phyloP scores from a whole-genome alignment of 2,888 invertebrate species.

The Antheraea assamensis region DNA sequence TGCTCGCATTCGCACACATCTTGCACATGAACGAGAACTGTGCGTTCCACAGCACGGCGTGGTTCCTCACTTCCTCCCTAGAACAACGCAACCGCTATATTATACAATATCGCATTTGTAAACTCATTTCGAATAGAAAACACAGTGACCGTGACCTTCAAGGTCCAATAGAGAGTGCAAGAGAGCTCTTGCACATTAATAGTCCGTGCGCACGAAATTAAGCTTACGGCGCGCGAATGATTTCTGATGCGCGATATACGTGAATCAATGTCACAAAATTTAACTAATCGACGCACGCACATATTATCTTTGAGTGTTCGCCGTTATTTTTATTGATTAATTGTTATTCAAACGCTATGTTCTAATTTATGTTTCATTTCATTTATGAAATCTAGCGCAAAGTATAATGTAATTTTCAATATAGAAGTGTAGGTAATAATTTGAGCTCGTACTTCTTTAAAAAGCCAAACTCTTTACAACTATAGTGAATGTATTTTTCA shows the following conservation, averaged over 20 bases:
- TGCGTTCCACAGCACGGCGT: conserved; percentile 96
- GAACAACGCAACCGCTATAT: conserved; percentile 6
- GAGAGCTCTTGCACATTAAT: too few species aligned
- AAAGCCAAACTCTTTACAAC: not conserved
- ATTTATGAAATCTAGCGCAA: not conserved
- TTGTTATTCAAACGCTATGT: too few species aligned
- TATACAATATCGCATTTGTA: not conserved
- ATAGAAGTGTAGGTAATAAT: not conserved
- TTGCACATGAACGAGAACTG: conserved; percentile 96
- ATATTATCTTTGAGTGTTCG: too few species aligned
- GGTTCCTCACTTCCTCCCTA: conserved; percentile 96
- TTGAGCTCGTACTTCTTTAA: not conserved
- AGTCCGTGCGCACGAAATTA: too few species aligned
- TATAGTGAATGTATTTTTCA: not conserved
- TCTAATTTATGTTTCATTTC: not conserved
- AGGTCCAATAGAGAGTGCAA: too few species aligned
- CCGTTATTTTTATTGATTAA: too few species aligned
- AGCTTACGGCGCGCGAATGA: too few species aligned
- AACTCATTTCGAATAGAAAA: too few species aligned
- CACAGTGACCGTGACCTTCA: too few species aligned
- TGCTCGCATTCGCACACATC: conserved; percentile 97
- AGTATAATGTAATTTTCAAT: not conserved
- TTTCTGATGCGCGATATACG: too few species aligned
- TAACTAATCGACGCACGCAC: too few species aligned
- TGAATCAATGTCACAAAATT: too few species aligned